Percentiles rank a stretch among this genome's conserved stretches.
phyloP scores from a whole-genome alignment of 2,113 vertebrate genomes.

The Tachysurus fulvidraco region DNA sequence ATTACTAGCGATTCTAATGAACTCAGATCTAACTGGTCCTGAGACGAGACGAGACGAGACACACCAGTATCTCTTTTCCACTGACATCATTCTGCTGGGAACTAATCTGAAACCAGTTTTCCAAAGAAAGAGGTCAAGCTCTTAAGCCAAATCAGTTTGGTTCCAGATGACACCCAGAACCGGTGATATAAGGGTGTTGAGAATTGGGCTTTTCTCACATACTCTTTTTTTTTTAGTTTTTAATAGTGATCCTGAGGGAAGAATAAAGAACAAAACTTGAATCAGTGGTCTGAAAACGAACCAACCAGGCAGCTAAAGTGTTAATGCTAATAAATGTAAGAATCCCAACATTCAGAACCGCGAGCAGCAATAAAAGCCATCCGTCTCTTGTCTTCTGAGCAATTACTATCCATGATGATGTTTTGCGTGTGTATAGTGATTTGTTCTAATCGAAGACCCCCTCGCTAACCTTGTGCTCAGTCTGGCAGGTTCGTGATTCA shows the following conservation, averaged over 20 bases:
- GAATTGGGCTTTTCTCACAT: background rate
- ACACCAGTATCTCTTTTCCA: background rate
- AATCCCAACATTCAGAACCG: background rate
- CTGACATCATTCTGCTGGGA: background rate
- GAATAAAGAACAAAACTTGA: background rate
- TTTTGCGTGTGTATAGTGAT: background rate
- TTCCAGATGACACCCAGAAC: background rate
- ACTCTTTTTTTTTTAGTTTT: background rate
- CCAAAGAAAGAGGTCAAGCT: background rate
- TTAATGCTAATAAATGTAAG: background rate
- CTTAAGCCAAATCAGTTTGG: background rate
- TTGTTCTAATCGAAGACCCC: background rate
- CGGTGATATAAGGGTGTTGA: background rate
- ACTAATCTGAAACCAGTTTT: background rate
- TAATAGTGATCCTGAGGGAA: background rate
- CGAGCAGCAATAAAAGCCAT: background rate
- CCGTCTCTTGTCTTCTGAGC: background rate
- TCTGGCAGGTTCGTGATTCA: background rate
- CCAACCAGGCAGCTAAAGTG: background rate
- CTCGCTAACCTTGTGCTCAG: background rate
- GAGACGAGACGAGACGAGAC: background rate
- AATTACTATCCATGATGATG: background rate
- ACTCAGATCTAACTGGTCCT: background rate
- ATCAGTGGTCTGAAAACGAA: background rate
- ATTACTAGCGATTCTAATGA: constrained; percentile 3